Evolutionary conservation across 2,113 vertebrate genomes (phyloP), one percentile per base, ranked within the genome.

Genomic region (Tauraco erythrolophus): DNA sequence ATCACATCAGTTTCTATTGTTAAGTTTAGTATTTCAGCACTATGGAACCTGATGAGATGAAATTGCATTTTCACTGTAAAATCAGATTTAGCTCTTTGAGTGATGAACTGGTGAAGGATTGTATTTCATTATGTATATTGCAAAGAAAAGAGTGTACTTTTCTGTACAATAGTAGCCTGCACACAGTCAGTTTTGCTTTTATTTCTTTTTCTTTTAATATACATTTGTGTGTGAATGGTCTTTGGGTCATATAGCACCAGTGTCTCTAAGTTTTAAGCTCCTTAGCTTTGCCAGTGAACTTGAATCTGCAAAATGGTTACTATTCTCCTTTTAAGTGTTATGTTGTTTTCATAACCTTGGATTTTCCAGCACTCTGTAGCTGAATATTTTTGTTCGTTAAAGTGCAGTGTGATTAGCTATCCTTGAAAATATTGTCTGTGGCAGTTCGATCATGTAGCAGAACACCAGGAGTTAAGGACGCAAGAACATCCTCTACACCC

Each of bases 71-170:
- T 85, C 77, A 79, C 75, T 91, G 56, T 74, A 96, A 94, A 97
- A 94, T 87, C 93, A 94, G 87, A 96, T 97, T 97, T 94, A 95
- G 62, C 41, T 96, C 65, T 93, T 93, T 94, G 93, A 97, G 77
- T 95, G 61, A 94, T 85, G 94, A 96, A 80, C 92, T 95, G 51
- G 54, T 93, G 65, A 94, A n/a, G 61, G 31, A 79, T 54, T 97
- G 66, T 89, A 91, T 94, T 96, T 95, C 82, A 82, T 75, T 89
- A 88, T 77, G 53, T 51, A 48, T 88, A 53, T 93, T 96, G 57
- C 76, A 76, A 60, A 91, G 79, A 65, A 97, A 97, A 87, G 53
- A 51, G 56, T 25, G 88, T 77, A 62, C 22, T 51, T 94, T 92
- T 53, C 86, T 37, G 92, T 58, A 31, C 65, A 82, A 71, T 79